A percentile compares a stretch with the other conserved stretches of the same genome.
These are phyloP conservation scores for Samia ricini DNA, from an alignment of 1,140 invertebrate species.

Conservation along the genomic window DNA sequence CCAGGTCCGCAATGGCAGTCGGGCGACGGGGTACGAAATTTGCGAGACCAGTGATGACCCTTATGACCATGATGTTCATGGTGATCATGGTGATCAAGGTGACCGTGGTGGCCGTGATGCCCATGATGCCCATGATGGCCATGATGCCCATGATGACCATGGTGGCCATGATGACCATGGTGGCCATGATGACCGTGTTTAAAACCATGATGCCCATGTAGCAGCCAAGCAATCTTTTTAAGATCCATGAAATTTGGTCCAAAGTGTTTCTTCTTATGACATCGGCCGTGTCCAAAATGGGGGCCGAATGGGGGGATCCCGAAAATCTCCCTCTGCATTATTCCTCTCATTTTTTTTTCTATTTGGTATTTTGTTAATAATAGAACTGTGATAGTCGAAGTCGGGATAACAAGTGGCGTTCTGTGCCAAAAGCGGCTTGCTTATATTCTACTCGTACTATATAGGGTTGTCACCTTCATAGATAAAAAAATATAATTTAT, in stretches of 20 bases:
- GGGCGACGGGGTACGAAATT: neutral
- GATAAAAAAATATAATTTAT: neutral
- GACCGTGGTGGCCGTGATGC: neutral
- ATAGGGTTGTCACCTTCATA: neutral
- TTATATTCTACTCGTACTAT: neutral
- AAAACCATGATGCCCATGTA: neutral
- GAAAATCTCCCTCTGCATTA: neutral
- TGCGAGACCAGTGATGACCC: neutral
- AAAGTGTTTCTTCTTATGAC: neutral
- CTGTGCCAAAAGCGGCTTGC: neutral
- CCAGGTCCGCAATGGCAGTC: neutral
- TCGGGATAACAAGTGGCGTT: neutral
- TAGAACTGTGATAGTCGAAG: neutral
- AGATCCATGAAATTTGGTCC: neutral
- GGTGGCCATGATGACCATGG: neutral
- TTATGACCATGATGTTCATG: neutral
- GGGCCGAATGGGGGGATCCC: neutral
- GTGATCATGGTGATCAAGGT: neutral
- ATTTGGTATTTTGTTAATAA: no score
- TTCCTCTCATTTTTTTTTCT: neutral
- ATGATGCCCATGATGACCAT: neutral
- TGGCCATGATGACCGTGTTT: neutral
- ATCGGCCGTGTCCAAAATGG: neutral
- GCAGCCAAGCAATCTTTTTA: neutral
- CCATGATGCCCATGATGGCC: neutral